A percentile compares a stretch with the other conserved stretches of the same genome.
Conservation (phyloP, 2,888 invertebrate genomes). For the Dascillus cervinus region DNA sequence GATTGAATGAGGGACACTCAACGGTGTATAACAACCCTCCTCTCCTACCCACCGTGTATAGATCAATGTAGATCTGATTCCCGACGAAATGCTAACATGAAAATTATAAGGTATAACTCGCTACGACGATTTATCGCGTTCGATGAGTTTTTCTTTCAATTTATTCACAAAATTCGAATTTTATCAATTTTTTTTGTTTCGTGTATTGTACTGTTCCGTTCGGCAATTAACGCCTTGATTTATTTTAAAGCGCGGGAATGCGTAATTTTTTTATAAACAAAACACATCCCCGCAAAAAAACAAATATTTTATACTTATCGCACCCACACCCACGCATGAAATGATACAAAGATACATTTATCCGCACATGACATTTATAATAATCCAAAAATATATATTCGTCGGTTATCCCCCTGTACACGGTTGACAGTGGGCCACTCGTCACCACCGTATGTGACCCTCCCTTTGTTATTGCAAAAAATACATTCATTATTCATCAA, state of each 20-base stretch:
- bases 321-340: constrained; percentile 21
- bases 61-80: constrained; percentile 25
- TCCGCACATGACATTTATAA: constrained; percentile 35
- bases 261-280: constrained; percentile 7
- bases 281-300: constrained; percentile 10
- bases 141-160: neutral
- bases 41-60: constrained; percentile 20
- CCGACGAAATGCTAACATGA: constrained; percentile 26
- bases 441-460: constrained; percentile 28
- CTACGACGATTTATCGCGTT: neutral
- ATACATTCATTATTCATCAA: constrained; percentile 38
- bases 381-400: constrained; percentile 35
- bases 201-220: neutral
- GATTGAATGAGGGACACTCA: constrained; percentile 30
- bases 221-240: neutral
- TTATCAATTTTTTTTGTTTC: too few species aligned
- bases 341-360: constrained; percentile 34
- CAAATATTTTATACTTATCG: constrained; percentile 22
- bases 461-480: constrained; percentile 35
- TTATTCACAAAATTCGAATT: neutral
- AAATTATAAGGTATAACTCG: constrained; percentile 24
- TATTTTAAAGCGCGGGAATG: neutral
- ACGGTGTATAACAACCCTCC: too few species aligned
- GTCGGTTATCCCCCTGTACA: constrained; percentile 24
- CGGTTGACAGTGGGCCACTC: constrained; percentile 31